These are phyloP conservation scores for Tamandua tetradactyla DNA, from an alignment of 2,797 vertebrate genomes.

Conservation along the genomic window DNA sequence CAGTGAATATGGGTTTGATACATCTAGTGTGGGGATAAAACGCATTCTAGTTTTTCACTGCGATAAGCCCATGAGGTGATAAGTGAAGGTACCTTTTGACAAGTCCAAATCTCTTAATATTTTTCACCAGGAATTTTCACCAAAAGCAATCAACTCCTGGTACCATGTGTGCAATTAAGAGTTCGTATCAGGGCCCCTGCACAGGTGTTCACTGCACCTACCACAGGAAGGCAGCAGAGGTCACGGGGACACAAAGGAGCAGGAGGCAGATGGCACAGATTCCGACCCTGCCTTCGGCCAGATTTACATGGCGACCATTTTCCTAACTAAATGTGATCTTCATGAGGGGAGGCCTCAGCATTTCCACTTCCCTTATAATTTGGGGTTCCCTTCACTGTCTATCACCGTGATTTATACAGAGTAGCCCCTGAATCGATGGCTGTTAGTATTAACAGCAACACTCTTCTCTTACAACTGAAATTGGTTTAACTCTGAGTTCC, in stretches of 20 bases:
- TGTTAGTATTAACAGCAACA: background rate
- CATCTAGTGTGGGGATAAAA: background rate
- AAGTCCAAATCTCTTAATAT: background rate
- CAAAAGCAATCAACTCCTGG: background rate
- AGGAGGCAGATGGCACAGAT: background rate
- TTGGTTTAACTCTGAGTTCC: background rate
- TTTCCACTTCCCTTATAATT: background rate
- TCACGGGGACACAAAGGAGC: background rate
- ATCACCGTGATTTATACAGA: background rate
- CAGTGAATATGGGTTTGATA: background rate
- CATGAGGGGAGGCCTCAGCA: background rate
- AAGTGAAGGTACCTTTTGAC: background rate
- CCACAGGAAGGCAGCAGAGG: background rate
- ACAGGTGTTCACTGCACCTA: background rate
- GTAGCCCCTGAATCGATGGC: background rate
- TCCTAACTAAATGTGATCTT: background rate
- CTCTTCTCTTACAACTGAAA: background rate
- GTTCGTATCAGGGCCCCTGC: background rate
- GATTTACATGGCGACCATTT: background rate
- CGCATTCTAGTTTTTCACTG: background rate
- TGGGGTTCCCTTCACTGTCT: background rate
- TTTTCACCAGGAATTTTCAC: conserved; percentile 5
- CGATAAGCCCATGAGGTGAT: background rate
- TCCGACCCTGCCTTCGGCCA: background rate
- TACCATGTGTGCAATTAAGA: background rate